A percentile compares a stretch with the other conserved stretches of the same genome.
phyloP scores from a whole-genome alignment of 2,888 invertebrate species.

The Keiferia lycopersicella region DNA sequence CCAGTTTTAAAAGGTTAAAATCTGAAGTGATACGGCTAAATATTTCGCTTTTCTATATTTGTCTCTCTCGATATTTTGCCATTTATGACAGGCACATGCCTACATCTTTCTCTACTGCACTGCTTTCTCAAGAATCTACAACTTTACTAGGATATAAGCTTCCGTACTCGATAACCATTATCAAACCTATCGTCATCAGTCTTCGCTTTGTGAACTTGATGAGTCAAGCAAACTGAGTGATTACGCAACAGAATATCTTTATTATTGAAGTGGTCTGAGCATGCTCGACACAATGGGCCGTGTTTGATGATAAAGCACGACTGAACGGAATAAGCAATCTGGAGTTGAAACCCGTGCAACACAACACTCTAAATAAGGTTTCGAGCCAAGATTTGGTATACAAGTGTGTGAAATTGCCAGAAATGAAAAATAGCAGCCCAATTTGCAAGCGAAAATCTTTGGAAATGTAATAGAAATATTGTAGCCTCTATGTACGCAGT shows the following conservation, averaged over 20 bases:
- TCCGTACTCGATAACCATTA: no score
- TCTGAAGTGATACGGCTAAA: background rate
- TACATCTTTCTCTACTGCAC: no score
- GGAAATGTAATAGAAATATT: no score
- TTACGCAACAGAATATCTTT: constrained; percentile 19
- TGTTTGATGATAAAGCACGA: constrained; percentile 39
- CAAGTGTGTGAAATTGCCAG: no score
- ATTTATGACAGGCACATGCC: no score
- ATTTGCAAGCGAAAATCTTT: no score
- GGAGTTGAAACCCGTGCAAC: background rate
- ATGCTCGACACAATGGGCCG: constrained; percentile 33
- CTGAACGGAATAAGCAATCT: constrained; percentile 26
- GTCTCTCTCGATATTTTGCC: no score
- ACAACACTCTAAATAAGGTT: background rate
- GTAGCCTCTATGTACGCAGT: no score
- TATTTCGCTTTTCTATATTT: no score
- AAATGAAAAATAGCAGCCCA: no score
- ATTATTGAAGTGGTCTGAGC: constrained; percentile 37
- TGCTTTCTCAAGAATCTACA: no score
- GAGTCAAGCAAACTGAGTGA: background rate
- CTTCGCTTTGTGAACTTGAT: background rate
- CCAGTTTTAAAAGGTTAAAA: background rate
- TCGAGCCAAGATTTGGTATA: background rate
- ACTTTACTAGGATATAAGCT: no score
- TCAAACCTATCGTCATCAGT: background rate